A percentile compares a stretch with the other conserved stretches of the same genome.
Conservation (phyloP, 2,888 invertebrate species). For the Phyto melanocephala region DNA sequence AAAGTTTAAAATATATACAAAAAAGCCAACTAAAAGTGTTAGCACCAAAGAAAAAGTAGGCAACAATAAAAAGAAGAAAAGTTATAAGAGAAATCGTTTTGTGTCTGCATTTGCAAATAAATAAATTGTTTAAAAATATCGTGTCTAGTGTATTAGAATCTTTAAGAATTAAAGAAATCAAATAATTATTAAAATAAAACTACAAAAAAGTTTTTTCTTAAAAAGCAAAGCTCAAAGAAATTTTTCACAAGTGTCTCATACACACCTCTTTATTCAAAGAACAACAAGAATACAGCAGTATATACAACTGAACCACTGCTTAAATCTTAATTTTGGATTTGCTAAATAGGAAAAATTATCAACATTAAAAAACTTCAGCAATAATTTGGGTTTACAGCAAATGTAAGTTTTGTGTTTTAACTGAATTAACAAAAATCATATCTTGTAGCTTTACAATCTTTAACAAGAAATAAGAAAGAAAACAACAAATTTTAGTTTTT, state of each 20-base stretch:
- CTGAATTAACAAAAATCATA: slow-evolving; percentile 30
- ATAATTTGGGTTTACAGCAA: background rate
- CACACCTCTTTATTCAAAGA: slow-evolving; percentile 47
- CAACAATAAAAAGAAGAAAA: slow-evolving; percentile 31
- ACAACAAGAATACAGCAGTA: slow-evolving; percentile 24
- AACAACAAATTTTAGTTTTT: slow-evolving; percentile 2
- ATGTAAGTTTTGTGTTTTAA: slow-evolving; percentile 24
- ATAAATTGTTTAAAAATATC: slow-evolving; percentile 13
- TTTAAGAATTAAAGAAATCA: background rate
- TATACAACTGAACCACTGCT: slow-evolving; percentile 13
- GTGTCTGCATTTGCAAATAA: slow-evolving; percentile 57
- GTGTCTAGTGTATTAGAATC: slow-evolving; percentile 24
- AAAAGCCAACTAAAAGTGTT: background rate
- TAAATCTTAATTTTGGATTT: slow-evolving; percentile 15
- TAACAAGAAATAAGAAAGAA: background rate
- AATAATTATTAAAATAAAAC: background rate
- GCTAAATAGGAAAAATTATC: slow-evolving; percentile 16
- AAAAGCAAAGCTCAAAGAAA: slow-evolving; percentile 35
- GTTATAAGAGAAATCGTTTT: slow-evolving; percentile 55
- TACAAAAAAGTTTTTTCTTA: slow-evolving; percentile 3
- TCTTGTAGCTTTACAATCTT: background rate
- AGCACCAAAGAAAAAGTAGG: slow-evolving; percentile 8
- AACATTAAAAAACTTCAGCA: slow-evolving; percentile 15
- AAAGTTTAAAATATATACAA: background rate
- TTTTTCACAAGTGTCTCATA: slow-evolving; percentile 46